These are phyloP conservation scores for Micronycteris hirsuta DNA, from an alignment of 2,113 vertebrate genomes.

Conservation along the genomic window DNA sequence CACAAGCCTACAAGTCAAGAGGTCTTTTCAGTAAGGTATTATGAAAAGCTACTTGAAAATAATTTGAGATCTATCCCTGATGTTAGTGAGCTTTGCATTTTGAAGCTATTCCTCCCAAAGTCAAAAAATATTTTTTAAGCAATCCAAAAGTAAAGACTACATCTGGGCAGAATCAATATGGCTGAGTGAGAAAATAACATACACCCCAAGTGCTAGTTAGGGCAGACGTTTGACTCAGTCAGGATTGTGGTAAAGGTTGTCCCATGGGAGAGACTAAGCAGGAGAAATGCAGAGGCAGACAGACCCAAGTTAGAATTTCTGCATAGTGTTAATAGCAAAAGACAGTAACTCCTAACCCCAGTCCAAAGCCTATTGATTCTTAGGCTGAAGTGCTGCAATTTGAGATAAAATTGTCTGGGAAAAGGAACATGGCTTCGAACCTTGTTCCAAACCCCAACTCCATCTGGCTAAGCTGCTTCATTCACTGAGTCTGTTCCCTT, in stretches of 20 bases:
- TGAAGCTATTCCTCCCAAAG: constrained; percentile 30
- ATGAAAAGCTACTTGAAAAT: constrained; percentile 14
- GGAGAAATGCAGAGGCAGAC: neutral
- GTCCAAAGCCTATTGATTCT: neutral
- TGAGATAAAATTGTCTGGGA: neutral
- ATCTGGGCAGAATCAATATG: neutral
- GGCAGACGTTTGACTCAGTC: neutral
- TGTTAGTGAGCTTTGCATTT: constrained; percentile 16
- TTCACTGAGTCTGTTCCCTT: neutral
- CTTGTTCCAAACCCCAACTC: neutral
- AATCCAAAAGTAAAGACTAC: constrained; percentile 9
- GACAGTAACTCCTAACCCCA: neutral
- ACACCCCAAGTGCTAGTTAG: neutral
- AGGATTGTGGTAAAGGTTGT: neutral
- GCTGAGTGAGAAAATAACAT: neutral
- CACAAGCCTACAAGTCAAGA: neutral
- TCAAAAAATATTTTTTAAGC: constrained; percentile 34
- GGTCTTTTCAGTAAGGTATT: neutral
- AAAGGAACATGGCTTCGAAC: neutral
- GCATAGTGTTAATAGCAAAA: neutral
- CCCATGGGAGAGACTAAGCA: neutral
- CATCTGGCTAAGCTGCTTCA: neutral
- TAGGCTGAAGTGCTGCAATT: neutral
- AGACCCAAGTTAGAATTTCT: neutral
- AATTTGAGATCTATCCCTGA: constrained; percentile 7